Percentiles rank a stretch among this genome's conserved stretches.
Evolutionary conservation across 2,113 vertebrate genomes (phyloP).

Genomic region (Pangasianodon hypophthalmus): DNA sequence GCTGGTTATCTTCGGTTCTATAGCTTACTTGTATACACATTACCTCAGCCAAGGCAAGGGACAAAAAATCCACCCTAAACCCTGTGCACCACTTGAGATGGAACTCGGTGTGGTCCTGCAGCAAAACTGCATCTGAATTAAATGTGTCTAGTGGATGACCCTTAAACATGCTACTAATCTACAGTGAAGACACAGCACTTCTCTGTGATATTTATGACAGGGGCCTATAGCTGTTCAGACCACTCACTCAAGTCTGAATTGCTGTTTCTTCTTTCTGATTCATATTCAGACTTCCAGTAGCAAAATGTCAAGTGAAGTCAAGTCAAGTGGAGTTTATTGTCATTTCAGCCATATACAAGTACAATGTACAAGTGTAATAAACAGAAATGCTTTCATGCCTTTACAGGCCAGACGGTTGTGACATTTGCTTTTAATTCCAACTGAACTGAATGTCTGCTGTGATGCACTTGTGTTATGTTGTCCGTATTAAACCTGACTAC

Average conservation of each 20-base stretch:
- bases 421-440: not conserved
- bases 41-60: not conserved
- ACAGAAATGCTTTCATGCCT: not conserved
- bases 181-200: not conserved
- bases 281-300: not conserved
- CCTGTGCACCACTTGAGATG: not conserved
- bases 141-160: not conserved
- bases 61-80: not conserved
- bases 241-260: not conserved
- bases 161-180: not conserved
- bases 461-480: not conserved
- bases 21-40: not conserved
- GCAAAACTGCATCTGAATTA: not conserved
- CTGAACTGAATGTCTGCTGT: not conserved
- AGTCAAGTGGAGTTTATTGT: too few relatives aligned
- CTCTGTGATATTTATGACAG: not conserved
- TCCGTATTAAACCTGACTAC: not conserved
- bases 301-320: not conserved
- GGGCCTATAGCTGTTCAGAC: not conserved
- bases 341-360: too few relatives aligned
- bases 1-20: not conserved
- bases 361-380: too few relatives aligned
- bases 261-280: not conserved
- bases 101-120: not conserved
- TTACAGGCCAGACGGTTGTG: not conserved